These are phyloP conservation scores for Drosophila lini DNA, from an alignment of 1,140 invertebrate genomes.

Conservation along the genomic window DNA sequence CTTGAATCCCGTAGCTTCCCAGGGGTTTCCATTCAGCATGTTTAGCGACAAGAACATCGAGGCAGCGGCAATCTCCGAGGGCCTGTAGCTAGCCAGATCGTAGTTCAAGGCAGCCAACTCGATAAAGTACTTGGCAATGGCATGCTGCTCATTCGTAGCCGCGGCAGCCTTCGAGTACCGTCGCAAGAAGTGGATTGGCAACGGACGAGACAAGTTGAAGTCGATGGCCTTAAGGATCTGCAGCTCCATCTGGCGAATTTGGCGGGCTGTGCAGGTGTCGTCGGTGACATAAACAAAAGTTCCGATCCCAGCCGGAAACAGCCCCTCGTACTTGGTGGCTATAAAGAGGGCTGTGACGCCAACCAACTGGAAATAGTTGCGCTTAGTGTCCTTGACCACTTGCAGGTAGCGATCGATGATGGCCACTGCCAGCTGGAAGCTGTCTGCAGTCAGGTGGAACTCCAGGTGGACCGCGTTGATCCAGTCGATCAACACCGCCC, in stretches of 20 bases:
- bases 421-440: conserved; percentile 94
- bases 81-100: conserved; percentile 90
- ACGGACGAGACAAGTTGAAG: conserved; percentile 93
- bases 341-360: conserved; percentile 96
- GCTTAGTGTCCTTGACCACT: conserved; percentile 86
- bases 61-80: conserved; percentile 88
- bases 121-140: conserved; percentile 96
- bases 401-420: conserved; percentile 97
- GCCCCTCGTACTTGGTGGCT: conserved; percentile 98
- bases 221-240: conserved; percentile 90
- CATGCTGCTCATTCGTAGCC: conserved; percentile 90
- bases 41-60: conserved; percentile 86
- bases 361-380: conserved; percentile 93
- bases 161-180: conserved; percentile 87
- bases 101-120: conserved; percentile 95
- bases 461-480: conserved; percentile 95
- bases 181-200: conserved; percentile 95
- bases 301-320: conserved; percentile 92
- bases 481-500: conserved; percentile 96
- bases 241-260: conserved; percentile 95
- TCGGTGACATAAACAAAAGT: conserved; percentile 98
- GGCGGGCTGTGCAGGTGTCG: conserved; percentile 91
- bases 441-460: conserved; percentile 94
- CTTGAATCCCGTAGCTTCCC: conserved; percentile 72
- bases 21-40: conserved; percentile 83